These are phyloP conservation scores for Parasteatoda tepidariorum DNA, from an alignment of 1,140 invertebrate genomes.

Conservation along the genomic window DNA sequence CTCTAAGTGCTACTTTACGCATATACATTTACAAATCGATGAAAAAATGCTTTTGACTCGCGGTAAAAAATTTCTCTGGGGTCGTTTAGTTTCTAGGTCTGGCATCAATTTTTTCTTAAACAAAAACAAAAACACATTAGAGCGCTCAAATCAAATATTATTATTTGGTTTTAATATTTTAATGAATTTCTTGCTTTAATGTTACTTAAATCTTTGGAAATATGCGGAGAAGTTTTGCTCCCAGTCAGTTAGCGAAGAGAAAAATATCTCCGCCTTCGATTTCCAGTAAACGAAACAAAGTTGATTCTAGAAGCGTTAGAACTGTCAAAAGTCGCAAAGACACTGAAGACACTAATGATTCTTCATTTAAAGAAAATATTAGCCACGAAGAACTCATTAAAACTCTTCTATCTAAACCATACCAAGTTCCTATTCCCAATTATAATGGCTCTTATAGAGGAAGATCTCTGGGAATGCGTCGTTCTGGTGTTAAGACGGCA, in stretches of 20 bases:
- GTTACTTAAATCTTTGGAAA: background rate
- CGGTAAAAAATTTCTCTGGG: too few relatives aligned
- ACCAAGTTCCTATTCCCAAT: slow-evolving; percentile 94
- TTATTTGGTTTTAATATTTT: background rate
- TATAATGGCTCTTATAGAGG: slow-evolving; percentile 77
- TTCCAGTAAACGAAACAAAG: slow-evolving; percentile 66
- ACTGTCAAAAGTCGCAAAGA: background rate
- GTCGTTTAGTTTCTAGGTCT: too few relatives aligned
- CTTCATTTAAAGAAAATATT: slow-evolving; percentile 38
- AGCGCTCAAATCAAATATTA: slow-evolving; percentile 21
- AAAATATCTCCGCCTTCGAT: slow-evolving; percentile 66
- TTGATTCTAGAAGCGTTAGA: slow-evolving; percentile 59
- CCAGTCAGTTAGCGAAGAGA: slow-evolving; percentile 71
- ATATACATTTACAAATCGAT: too few relatives aligned
- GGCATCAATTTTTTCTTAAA: slow-evolving; percentile 23
- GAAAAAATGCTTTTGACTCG: too few relatives aligned
- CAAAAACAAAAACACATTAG: background rate
- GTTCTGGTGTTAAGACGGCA: slow-evolving; percentile 78
- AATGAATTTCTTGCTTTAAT: background rate
- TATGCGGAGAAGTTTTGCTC: slow-evolving; percentile 71
- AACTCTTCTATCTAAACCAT: slow-evolving; percentile 87
- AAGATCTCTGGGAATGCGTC: slow-evolving; percentile 79
- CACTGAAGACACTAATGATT: background rate
- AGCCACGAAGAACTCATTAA: slow-evolving; percentile 81
- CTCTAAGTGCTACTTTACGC: too few relatives aligned